These are phyloP conservation scores for Pogona vitticeps DNA, from an alignment of 2,113 vertebrate species.

Conservation along the genomic window DNA sequence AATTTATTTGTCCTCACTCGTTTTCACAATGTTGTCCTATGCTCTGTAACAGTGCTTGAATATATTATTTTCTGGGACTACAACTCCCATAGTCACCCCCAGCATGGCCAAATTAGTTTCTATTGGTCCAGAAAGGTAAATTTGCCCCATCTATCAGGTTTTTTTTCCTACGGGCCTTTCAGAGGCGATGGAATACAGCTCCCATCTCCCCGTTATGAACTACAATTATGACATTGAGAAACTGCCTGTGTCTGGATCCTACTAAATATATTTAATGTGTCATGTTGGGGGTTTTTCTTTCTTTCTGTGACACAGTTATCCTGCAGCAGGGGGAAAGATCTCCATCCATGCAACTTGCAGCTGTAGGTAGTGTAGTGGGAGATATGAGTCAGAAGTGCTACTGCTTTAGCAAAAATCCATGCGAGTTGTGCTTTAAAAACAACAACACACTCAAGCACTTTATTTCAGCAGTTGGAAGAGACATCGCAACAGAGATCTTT, in stretches of 20 bases:
- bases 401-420: neutral
- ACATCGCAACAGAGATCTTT: conserved; percentile 30
- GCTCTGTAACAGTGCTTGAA: neutral
- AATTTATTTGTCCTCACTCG: neutral
- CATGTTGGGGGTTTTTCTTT: neutral
- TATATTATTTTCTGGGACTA: neutral
- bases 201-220: too few relatives aligned
- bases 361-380: too few relatives aligned
- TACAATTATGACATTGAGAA: neutral
- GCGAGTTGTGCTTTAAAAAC: neutral
- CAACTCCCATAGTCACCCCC: too few relatives aligned
- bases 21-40: neutral
- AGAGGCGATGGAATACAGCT: too few relatives aligned
- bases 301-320: neutral
- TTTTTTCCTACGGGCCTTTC: too few relatives aligned
- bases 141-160: too few relatives aligned
- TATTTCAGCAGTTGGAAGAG: conserved; percentile 13
- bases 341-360: fast-evolving
- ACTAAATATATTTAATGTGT: neutral
- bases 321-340: neutral
- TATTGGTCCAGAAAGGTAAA: neutral
- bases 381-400: neutral
- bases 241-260: neutral
- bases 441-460: fast-evolving
- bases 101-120: too few relatives aligned